Evolutionary conservation across 2,888 invertebrate species (phyloP), one percentile per base, ranked within the genome.

Genomic region (Meteorus cinctellus): DNA sequence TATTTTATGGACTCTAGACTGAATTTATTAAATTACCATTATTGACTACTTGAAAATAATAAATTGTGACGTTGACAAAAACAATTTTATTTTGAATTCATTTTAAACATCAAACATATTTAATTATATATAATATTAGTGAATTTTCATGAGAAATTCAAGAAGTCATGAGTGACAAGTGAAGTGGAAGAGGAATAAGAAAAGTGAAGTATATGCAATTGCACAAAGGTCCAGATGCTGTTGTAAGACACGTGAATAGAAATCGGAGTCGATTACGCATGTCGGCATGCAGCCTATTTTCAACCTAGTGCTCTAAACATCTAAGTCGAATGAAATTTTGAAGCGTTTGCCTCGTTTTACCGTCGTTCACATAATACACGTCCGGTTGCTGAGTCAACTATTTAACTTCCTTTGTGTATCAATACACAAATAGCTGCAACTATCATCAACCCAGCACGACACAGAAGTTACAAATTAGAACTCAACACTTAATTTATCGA

Each of bases 201-300:
- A 14, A 62, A 4, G 4, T 62, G 24, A 55, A n/a, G 24, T n/a
- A 55, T 62, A 62, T 29, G 27, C 27, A 24, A 8, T 27, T 27
- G 59, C 59, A 55, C 55, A 55, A 55, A 55, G 31, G 10, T 51
- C 34, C 69, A 67, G 16, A 69, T 55, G 55, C 48, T 69, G 16
- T 55, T 67, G 6, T 12, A 5, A 55, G 48, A 69, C 69, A 69
- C 69, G 55, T 55, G 69, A 69, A 34, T 69, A 69, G 55, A 48
- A 69, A 51, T 69, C 31, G 51, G 55, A 69, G 69, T 51, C 29
- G 48, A 69, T 69, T 69, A 51, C 55, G 55, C 69, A 34, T 69
- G 55, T 31, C n/a, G 69, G 69, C 31, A 69, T 34, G 55, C 31
- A 69, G 55, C 19, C 69, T 69, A 69, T 69, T 69, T 69, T 69